Evolutionary conservation across 1,140 invertebrate species (phyloP), one percentile per base, ranked within the genome.

Genomic region (Drosophila nikananu): DNA sequence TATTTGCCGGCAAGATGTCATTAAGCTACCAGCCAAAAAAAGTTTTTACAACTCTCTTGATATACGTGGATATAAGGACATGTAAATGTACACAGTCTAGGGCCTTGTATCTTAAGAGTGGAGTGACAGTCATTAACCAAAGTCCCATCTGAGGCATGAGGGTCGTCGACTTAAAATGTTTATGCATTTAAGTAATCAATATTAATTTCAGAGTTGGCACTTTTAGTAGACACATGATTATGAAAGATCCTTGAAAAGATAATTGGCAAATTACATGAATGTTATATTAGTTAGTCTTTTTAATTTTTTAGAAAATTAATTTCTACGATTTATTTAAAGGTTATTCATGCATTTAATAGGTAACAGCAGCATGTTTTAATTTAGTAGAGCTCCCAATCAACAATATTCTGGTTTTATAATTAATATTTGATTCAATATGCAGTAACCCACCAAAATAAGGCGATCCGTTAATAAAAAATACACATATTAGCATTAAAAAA

Each of bases 91-190:
- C 42, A 25, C 23, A 19, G 27, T 17, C 62, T 60, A 15, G 6
- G 6, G 51, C 17, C 41, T 41, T 23, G 19, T 41, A 25, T 51
- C 27, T 72, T 51, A 19, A 51, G 32, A 51, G 37, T 70, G 25
- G 32, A 70, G 41, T 58, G 35, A 19, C 62, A 52, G 46, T 8
- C 60, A 66, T 66, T 70, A 66, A 42, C 61, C 42, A 25, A 62
- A 63, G 41, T 17, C 37, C 5, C 32, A 30, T 67, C 19, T 48
- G 32, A 42, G 23, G 7, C 30, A 21, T 21, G 27, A 51, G 17
- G 15, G 25, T 35, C 15, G 25, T 19, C 19, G 35, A 41, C n/a
- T 57, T 64, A 9, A 44, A 23, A 41, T 13, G 27, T 17, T 27
- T 19, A 12, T n/a, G 58, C 30, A 25, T 41, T 68, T 63, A 41